phyloP scores from a whole-genome alignment of 1,140 invertebrate genomes.

The Monochamus saltuarius region DNA sequence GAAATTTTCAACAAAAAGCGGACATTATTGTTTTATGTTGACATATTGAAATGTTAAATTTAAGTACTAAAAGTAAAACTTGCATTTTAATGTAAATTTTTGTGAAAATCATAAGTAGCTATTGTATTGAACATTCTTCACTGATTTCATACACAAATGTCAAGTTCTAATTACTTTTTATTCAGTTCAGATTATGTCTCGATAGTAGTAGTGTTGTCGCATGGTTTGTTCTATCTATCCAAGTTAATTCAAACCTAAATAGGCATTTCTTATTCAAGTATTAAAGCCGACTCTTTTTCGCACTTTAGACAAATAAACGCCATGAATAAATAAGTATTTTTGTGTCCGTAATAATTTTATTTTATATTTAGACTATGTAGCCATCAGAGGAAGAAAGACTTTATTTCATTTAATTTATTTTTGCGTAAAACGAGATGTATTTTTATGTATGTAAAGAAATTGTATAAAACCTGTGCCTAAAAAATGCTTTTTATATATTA shows the following conservation, averaged over 20 bases:
- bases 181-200: no score
- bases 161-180: no score
- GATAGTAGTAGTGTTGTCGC: no score
- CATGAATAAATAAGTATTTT: neutral
- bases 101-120: no score
- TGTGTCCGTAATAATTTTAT: constrained; percentile 15
- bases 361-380: constrained; percentile 24
- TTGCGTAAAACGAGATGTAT: constrained; percentile 18
- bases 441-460: constrained; percentile 13
- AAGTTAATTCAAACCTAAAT: neutral
- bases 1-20: no score
- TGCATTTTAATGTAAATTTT: no score
- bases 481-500: constrained; percentile 29
- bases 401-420: constrained; percentile 21
- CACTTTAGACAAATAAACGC: constrained; percentile 3
- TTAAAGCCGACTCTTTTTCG: neutral
- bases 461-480: constrained; percentile 36
- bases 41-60: no score
- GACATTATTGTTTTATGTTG: no score
- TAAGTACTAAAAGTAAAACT: no score
- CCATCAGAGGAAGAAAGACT: constrained; percentile 32
- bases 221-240: no score
- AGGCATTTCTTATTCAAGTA: neutral
- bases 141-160: no score
- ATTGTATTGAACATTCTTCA: no score